Evolutionary conservation across 1,140 invertebrate genomes (phyloP).

Genomic region (Drosophila pectinifera): DNA sequence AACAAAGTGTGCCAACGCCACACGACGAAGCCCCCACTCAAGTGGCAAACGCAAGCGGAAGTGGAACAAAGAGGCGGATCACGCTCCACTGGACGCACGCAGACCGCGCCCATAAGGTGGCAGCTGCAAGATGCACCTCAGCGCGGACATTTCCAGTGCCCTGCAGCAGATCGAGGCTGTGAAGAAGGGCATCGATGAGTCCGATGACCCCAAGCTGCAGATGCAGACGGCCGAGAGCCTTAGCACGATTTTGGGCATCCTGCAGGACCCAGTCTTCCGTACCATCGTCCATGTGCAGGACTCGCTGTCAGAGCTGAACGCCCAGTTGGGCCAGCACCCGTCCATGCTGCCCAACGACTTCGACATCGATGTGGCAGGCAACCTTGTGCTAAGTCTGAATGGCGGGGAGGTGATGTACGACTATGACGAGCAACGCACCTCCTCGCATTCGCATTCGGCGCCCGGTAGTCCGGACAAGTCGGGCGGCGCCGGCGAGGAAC

Average conservation of each 20-base stretch:
- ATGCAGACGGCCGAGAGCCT: slow-evolving; percentile 93
- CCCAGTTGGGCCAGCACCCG: slow-evolving; percentile 93
- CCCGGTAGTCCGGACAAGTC: slow-evolving; percentile 81
- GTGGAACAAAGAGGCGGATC: slow-evolving; percentile 19
- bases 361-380: slow-evolving; percentile 89
- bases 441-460: slow-evolving; percentile 82
- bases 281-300: slow-evolving; percentile 97
- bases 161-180: slow-evolving; percentile 92
- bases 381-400: slow-evolving; percentile 88
- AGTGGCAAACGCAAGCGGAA: slow-evolving; percentile 33
- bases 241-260: slow-evolving; percentile 92
- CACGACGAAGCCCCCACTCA: slow-evolving; percentile 15
- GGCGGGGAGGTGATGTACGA: slow-evolving; percentile 86
- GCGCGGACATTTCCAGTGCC: slow-evolving; percentile 89
- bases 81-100: slow-evolving; percentile 57
- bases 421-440: slow-evolving; percentile 86
- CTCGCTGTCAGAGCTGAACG: slow-evolving; percentile 92
- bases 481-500: slow-evolving; percentile 84
- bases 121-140: slow-evolving; percentile 79
- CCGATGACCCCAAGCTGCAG: slow-evolving; percentile 90
- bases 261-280: slow-evolving; percentile 96
- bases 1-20: slow-evolving; percentile 53
- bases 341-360: slow-evolving; percentile 96
- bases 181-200: slow-evolving; percentile 90
- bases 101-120: slow-evolving; percentile 53